These are phyloP conservation scores for Gnathonemus longibarbis DNA, from an alignment of 2,113 vertebrate genomes.

Conservation along the genomic window DNA sequence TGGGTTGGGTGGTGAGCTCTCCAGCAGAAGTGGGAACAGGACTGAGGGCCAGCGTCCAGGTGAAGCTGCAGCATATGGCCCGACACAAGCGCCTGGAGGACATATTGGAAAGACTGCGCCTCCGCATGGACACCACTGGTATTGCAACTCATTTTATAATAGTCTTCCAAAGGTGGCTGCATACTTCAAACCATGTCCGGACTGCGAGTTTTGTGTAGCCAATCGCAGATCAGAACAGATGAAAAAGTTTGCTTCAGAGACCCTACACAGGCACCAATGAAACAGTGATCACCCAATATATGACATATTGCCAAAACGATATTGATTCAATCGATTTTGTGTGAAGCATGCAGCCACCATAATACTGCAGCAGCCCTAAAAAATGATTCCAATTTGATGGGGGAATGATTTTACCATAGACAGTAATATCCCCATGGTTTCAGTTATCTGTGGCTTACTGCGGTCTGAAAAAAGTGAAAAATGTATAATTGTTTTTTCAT, in stretches of 20 bases:
- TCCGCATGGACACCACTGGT: constrained; percentile 47
- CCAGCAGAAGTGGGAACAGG: constrained; percentile 62
- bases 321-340: not conserved
- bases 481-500: not conserved
- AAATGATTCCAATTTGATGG: not conserved
- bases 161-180: not conserved
- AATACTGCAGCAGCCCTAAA: not conserved
- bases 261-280: not conserved
- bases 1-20: constrained; percentile 60
- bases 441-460: not conserved
- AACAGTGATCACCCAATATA: not conserved
- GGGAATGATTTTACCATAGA: not conserved
- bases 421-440: not conserved
- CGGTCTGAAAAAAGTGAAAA: not conserved
- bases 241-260: not conserved
- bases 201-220: not conserved
- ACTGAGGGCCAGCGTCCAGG: constrained; percentile 42
- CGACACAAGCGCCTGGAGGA: constrained; percentile 41
- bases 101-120: constrained; percentile 52
- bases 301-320: not conserved
- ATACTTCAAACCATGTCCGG: not conserved
- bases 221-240: not conserved
- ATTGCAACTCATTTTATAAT: constrained; percentile 4
- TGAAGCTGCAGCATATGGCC: constrained; percentile 45
- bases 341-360: not conserved